Percentiles rank a stretch among this genome's conserved stretches.
phyloP scores from a whole-genome alignment of 1,140 invertebrate genomes.

The Phymorhynchus buccinoides region DNA sequence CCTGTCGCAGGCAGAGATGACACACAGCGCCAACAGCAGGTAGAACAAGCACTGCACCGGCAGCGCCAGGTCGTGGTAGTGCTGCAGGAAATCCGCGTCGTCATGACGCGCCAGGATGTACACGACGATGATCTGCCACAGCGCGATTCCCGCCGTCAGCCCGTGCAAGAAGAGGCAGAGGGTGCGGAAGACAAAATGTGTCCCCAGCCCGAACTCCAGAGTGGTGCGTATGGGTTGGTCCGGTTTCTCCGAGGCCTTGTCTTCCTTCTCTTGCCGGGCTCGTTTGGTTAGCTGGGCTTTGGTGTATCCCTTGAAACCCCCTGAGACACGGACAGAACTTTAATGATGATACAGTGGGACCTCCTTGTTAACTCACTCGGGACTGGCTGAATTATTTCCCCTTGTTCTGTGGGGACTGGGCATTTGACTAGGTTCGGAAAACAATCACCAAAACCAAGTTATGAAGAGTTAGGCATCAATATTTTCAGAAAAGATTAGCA shows the following conservation, averaged over 20 bases:
- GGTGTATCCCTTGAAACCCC: constrained; percentile 63
- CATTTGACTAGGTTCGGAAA: too few relatives aligned
- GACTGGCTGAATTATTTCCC: too few relatives aligned
- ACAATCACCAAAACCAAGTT: too few relatives aligned
- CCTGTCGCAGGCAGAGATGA: constrained; percentile 67
- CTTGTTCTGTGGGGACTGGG: too few relatives aligned
- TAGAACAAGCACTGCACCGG: constrained; percentile 67
- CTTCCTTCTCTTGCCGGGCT: constrained; percentile 53
- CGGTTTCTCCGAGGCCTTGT: constrained; percentile 44
- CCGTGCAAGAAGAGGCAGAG: constrained; percentile 67
- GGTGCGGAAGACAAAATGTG: constrained; percentile 60
- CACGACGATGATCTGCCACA: constrained; percentile 66
- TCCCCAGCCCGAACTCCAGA: constrained; percentile 63
- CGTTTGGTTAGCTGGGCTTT: constrained; percentile 60
- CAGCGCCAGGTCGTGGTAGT: constrained; percentile 62
- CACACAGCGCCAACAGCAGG: constrained; percentile 63
- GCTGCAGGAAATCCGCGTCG: constrained; percentile 60
- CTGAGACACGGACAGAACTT: too few relatives aligned
- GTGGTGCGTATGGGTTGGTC: constrained; percentile 56
- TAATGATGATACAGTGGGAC: too few relatives aligned
- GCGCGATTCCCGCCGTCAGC: constrained; percentile 62
- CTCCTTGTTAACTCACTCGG: too few relatives aligned
- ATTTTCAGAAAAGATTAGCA: too few relatives aligned
- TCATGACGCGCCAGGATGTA: constrained; percentile 54
- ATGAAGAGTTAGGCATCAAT: too few relatives aligned